Evolutionary conservation across 2,113 vertebrate genomes (phyloP).

Genomic region (Chinchilla lanigera): DNA sequence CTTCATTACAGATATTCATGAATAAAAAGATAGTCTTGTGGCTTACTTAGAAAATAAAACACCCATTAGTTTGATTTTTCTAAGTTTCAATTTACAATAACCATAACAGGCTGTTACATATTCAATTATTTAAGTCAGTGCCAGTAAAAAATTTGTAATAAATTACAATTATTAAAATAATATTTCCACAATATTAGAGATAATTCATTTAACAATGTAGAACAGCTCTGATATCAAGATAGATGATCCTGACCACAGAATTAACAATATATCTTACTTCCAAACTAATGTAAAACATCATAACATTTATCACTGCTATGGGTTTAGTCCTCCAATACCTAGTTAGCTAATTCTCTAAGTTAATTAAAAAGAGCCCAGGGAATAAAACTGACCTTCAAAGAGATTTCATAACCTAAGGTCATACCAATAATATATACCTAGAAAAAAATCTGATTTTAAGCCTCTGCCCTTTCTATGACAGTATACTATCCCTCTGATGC

Average conservation of each 20-base stretch:
- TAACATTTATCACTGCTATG: neutral
- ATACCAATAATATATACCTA: neutral
- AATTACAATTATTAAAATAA: constrained; percentile 37
- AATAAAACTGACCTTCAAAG: neutral
- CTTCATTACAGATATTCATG: neutral
- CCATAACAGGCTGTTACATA: neutral
- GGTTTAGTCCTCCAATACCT: neutral
- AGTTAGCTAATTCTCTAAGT: neutral
- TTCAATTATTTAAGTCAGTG: neutral
- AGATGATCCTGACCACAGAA: neutral
- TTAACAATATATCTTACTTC: neutral
- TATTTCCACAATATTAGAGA: neutral
- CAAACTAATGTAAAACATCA: neutral
- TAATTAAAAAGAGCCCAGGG: neutral
- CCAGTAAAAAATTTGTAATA: neutral
- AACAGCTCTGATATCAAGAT: neutral
- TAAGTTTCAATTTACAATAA: constrained; percentile 14
- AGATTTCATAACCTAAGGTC: neutral
- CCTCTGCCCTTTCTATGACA: neutral
- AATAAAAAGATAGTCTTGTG: neutral
- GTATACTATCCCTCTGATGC: neutral
- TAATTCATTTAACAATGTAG: neutral
- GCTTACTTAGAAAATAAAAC: constrained; percentile 50
- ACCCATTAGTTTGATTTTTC: neutral
- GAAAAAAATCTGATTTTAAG: neutral